These are phyloP conservation scores for Cheilosia scutellata DNA, from an alignment of 2,888 invertebrate genomes.

Conservation along the genomic window DNA sequence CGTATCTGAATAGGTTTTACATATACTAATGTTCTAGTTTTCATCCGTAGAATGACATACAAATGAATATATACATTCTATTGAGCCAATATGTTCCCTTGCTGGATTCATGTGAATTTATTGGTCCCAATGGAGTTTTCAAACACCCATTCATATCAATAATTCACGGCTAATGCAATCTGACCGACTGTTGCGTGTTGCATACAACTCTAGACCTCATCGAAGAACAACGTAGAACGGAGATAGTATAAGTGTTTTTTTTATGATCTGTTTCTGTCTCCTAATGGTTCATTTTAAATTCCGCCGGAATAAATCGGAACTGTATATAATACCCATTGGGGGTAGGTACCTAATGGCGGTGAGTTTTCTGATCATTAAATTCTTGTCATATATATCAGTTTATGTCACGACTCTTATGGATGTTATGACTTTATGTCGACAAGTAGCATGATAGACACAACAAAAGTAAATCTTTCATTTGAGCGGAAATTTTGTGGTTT, in stretches of 20 bases:
- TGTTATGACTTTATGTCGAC: neutral
- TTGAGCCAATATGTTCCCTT: constrained; percentile 6
- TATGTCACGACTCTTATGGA: constrained; percentile 8
- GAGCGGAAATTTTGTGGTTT: neutral
- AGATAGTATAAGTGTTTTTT: constrained; percentile 41
- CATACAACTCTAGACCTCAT: constrained; percentile 23
- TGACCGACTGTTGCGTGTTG: constrained; percentile 56
- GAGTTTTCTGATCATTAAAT: constrained; percentile 29
- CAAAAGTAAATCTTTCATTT: neutral
- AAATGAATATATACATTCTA: neutral
- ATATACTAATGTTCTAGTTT: no score
- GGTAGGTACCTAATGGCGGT: constrained; percentile 21
- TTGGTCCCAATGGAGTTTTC: constrained; percentile 53
- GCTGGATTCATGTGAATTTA: constrained; percentile 33
- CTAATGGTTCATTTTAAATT: constrained; percentile 42
- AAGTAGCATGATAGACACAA: neutral
- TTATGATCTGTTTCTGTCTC: constrained; percentile 22
- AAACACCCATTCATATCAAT: constrained; percentile 51
- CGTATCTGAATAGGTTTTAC: no score
- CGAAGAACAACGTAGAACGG: neutral
- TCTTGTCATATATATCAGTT: constrained; percentile 8
- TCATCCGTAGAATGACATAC: neutral
- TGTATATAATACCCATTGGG: neutral
- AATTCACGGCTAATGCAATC: constrained; percentile 63
- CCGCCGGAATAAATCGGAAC: constrained; percentile 8